phyloP scores from a whole-genome alignment of 1,140 invertebrate species.

The Cataglyphis hispanica region DNA sequence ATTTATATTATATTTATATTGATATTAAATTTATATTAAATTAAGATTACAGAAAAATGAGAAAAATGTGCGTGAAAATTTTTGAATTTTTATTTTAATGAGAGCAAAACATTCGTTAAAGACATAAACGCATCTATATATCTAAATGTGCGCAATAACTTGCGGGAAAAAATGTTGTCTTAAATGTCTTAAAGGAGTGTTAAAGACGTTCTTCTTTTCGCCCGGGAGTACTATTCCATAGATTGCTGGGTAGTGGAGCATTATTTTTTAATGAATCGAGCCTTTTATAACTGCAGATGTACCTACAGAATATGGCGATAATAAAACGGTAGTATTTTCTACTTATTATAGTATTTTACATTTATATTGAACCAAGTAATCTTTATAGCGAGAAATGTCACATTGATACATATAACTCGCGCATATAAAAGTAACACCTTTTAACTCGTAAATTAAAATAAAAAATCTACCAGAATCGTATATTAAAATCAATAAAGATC shows the following conservation, averaged over 20 bases:
- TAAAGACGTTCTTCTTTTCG: conserved; percentile 15
- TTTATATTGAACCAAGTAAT: conserved; percentile 37
- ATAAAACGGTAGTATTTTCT: background rate
- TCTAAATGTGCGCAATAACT: background rate
- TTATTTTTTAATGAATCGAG: conserved; percentile 53
- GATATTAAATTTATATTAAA: background rate
- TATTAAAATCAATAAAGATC: background rate
- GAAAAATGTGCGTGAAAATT: too few relatives aligned
- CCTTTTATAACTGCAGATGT: conserved; percentile 7
- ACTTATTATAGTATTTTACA: conserved; percentile 13
- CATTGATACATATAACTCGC: conserved; percentile 7
- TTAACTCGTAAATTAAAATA: background rate
- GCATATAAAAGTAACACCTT: background rate
- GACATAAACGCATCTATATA: background rate
- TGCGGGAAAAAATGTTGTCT: conserved; percentile 1
- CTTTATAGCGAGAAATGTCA: conserved; percentile 25
- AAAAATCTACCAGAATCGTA: background rate
- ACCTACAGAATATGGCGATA: background rate
- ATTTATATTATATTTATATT: too few relatives aligned
- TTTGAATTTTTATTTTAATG: background rate
- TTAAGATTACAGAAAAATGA: background rate
- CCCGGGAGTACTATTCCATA: background rate
- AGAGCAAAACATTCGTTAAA: background rate
- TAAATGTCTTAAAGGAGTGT: conserved; percentile 24
- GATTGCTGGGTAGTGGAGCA: conserved; percentile 4